phyloP scores from a whole-genome alignment of 2,113 vertebrate species.

The Bufo gargarizans region DNA sequence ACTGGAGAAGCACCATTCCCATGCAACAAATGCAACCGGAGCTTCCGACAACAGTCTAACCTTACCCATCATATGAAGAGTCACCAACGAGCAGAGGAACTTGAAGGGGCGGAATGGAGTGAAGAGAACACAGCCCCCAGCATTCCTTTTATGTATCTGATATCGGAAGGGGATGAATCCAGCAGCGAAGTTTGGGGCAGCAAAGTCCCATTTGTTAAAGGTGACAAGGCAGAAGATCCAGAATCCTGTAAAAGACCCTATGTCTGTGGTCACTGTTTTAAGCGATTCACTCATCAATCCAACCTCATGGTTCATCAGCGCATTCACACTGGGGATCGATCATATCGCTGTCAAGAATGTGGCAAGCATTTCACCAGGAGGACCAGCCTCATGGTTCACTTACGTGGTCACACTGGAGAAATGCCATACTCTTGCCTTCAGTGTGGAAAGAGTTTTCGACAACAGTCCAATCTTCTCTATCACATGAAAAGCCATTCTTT shows the following conservation, averaged over 20 bases:
- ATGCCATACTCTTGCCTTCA: constrained; percentile 53
- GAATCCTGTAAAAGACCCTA: constrained; percentile 52
- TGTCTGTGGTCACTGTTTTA: constrained; percentile 55
- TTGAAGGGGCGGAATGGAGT: constrained; percentile 39
- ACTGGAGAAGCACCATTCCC: constrained; percentile 70
- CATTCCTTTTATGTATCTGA: constrained; percentile 53
- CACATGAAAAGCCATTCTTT: constrained; percentile 51
- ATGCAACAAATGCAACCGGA: constrained; percentile 62
- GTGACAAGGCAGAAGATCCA: not conserved
- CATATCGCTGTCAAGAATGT: constrained; percentile 57
- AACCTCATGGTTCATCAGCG: constrained; percentile 57
- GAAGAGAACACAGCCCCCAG: constrained; percentile 46
- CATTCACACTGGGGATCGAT: constrained; percentile 55
- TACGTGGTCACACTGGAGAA: constrained; percentile 51
- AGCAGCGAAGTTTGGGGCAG: constrained; percentile 14
- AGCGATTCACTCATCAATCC: constrained; percentile 52
- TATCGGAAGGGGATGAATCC: constrained; percentile 18
- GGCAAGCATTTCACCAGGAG: constrained; percentile 55
- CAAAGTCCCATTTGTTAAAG: constrained; percentile 39
- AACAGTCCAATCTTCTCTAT: constrained; percentile 54
- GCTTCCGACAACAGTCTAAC: constrained; percentile 67
- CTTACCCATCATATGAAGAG: constrained; percentile 67
- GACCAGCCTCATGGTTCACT: constrained; percentile 53
- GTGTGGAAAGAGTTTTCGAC: constrained; percentile 54
- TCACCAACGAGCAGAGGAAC: constrained; percentile 61